These are phyloP conservation scores for Tapera naevia DNA, from an alignment of 2,797 vertebrate species.

Conservation along the genomic window DNA sequence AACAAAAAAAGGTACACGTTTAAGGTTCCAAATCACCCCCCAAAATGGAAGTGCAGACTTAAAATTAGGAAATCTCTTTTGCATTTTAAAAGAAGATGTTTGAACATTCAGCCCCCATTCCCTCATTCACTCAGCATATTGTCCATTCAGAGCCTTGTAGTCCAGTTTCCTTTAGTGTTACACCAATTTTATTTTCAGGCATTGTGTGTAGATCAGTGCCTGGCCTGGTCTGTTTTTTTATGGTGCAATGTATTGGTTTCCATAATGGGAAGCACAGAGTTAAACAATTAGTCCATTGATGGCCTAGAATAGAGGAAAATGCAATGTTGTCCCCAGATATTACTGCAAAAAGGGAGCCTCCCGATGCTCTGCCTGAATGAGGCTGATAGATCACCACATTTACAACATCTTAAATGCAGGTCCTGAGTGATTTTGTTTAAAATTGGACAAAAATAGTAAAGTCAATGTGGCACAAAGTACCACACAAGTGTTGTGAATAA, in stretches of 20 bases:
- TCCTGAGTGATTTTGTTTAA: conserved; percentile 34
- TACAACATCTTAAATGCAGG: conserved; percentile 27
- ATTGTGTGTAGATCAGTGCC: neutral
- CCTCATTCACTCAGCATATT: neutral
- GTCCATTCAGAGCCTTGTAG: neutral
- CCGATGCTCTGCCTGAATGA: neutral
- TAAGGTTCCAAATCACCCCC: neutral
- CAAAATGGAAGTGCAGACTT: neutral
- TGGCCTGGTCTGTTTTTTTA: neutral
- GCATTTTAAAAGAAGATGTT: conserved; percentile 13
- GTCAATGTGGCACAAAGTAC: conserved; percentile 54
- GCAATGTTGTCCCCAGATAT: neutral
- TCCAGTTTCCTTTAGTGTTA: neutral
- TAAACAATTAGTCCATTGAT: neutral
- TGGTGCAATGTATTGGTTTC: neutral
- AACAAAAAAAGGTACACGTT: neutral
- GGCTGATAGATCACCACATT: neutral
- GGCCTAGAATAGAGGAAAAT: neutral
- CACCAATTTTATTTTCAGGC: neutral
- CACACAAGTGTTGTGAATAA: conserved; percentile 41
- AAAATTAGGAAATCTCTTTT: conserved; percentile 20
- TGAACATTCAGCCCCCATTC: neutral
- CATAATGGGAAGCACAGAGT: neutral
- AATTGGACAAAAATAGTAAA: conserved; percentile 54
- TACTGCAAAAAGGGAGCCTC: neutral